Conservation (phyloP, 2,888 invertebrate species). For the Chloroclysta siterata region DNA sequence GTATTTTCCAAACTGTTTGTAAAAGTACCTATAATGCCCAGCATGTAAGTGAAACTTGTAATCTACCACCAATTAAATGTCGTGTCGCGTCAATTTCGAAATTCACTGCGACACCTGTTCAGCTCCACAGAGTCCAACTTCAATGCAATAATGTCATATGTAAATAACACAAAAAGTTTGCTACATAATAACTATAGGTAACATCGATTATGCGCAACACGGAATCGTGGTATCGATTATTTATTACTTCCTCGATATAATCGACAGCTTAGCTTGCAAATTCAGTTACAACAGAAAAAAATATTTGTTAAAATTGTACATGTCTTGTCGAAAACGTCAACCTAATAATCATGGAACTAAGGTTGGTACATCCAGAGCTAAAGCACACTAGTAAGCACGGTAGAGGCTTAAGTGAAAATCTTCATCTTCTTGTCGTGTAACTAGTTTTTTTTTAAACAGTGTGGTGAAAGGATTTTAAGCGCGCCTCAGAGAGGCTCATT, state of each 20-base stretch:
- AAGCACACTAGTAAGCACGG: no score
- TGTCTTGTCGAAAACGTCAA: neutral
- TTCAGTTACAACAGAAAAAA: slow-evolving; percentile 15
- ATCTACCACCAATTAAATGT: no score
- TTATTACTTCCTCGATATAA: slow-evolving; percentile 32
- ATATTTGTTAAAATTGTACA: neutral
- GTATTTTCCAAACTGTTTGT: no score
- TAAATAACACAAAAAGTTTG: neutral
- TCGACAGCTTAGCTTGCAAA: slow-evolving; percentile 14
- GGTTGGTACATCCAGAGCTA: no score
- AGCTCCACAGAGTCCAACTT: neutral
- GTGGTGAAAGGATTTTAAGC: no score
- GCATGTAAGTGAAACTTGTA: no score
- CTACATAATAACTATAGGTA: neutral
- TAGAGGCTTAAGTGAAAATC: no score
- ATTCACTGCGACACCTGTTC: neutral
- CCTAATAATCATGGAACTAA: neutral
- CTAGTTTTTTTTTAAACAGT: no score
- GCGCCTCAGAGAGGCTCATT: no score
- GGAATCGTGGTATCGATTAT: slow-evolving; percentile 26
- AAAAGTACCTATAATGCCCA: no score
- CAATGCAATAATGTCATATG: neutral
- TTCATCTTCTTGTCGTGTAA: no score
- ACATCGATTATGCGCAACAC: slow-evolving; percentile 15
- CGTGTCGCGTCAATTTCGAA: no score